Evolutionary conservation across 2,113 vertebrate genomes (phyloP), one percentile per base, ranked within the genome.

Genomic region (Carassius auratus): DNA sequence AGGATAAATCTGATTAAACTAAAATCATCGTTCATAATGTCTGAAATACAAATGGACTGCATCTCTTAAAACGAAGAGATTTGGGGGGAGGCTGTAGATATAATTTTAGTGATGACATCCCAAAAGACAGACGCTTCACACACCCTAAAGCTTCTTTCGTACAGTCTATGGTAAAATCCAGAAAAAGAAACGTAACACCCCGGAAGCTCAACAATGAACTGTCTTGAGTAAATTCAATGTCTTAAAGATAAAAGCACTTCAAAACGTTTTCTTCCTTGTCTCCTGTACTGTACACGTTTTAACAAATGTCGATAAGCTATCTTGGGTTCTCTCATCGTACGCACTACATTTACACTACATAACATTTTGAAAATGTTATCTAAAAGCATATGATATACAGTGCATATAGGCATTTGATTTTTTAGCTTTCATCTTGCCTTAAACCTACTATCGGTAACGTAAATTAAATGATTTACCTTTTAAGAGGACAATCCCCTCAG

Each of bases 381-480:
- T 59, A 19, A 61, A 23, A 21, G 12, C 57, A 42, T n/a, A 79
- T 42, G 1, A 42, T 13, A 62, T 42, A 3, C 38, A 38, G 5
- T 23, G 19, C 30, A 23, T 45, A 69, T 4, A 2, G 2, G 30
- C 1, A 10, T 36, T 50, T 83, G 5, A 42, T 45, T 45, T 10
- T 45, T 57, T 50, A n/a, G 17, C 42, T 81, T 80, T 50, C 36
- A n/a, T 30, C 8, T 8, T 30, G 23, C 17, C 36, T 68, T 23
- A 69, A 78, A 55, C 48, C 10, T 38, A 21, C 36, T 7, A 30
- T 36, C 15, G 4, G 71, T 52, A 30, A 30, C 30, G 30, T 30
- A 23, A 23, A 9, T 26, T 26, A 30, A 26, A 13, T 8, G 71
- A 10, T 75, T 85, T 89, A 89, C 85, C 81, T 87, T 86, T 30